Evolutionary conservation across 1,140 invertebrate genomes (phyloP), one percentile per base, ranked within the genome.

Genomic region (Aradophagus sp.): DNA sequence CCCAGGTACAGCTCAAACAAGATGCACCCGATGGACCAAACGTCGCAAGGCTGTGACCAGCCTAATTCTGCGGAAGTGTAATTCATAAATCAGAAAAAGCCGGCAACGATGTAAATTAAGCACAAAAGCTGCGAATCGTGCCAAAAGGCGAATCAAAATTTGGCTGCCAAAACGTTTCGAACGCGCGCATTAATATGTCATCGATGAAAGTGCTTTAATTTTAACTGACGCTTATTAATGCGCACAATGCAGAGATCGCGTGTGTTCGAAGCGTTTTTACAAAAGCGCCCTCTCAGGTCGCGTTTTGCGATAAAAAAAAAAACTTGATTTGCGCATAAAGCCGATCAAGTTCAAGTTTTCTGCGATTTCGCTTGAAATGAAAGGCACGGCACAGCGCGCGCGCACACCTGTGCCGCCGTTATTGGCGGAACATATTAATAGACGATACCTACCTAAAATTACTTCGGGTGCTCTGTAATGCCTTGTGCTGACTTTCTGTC

Each of bases 11-110:
- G 87, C 87, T 99, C 98, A 87, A 99, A 99, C 84, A 99, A 92
- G 73, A 99, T 99, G 86, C 98, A 99, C 19, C 98, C 98, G 79
- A 99, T 95, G 35, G 97, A 99, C 98, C 98, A 99, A 23, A 99
- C 97, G 88, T 99, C 98, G 87, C 98, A 99, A 5, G 98, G 96
- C 83, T 99, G 97, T 19, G 95, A 88, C 98, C 98, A 99, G n/a
- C 97, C 97, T 71, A 99, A 88, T 88, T 99, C 98, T 95, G 87
- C 87, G 80, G 58, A 27, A 39, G 6, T 7, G 29, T 11, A 44
- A 34, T 56, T 27, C 8, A 26, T 41, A 12, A 35, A 35, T 44
- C 8, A 58, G 27, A 34, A 44, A 53, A 19, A 5, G n/a, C n/a
- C 14, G 6, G 23, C 14, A 17, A 10, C 6, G 11, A 41, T 13